phyloP scores from a whole-genome alignment of 2,797 vertebrate species.

The Smutsia temminckii region DNA sequence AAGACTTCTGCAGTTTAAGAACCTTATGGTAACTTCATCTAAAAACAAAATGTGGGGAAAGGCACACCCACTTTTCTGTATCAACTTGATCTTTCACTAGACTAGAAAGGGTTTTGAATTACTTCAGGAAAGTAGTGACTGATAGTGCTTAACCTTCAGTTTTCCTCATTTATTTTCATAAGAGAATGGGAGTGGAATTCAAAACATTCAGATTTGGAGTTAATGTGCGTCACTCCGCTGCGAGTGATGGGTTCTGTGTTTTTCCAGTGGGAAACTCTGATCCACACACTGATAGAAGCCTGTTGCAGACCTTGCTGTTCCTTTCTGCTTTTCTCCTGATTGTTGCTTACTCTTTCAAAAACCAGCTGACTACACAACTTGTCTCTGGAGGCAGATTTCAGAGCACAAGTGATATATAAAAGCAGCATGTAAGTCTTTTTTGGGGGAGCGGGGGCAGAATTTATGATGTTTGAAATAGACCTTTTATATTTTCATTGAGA shows the following conservation, averaged over 20 bases:
- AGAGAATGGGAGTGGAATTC: constrained; percentile 81
- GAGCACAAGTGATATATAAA: constrained; percentile 52
- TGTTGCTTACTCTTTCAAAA: constrained; percentile 68
- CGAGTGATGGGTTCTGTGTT: constrained; percentile 75
- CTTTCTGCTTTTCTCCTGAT: constrained; percentile 52
- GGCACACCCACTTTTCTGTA: constrained; percentile 77
- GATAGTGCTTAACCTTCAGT: constrained; percentile 83
- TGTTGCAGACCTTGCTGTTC: constrained; percentile 31
- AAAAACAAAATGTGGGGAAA: constrained; percentile 79
- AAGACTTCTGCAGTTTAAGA: constrained; percentile 73
- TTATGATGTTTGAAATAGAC: constrained; percentile 42
- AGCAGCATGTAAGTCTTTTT: constrained; percentile 52
- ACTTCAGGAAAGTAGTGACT: constrained; percentile 84
- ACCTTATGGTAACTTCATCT: constrained; percentile 73
- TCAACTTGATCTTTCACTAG: constrained; percentile 78
- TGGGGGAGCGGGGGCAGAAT: not conserved
- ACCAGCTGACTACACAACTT: constrained; percentile 59
- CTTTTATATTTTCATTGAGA: constrained; percentile 38
- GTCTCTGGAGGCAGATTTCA: constrained; percentile 56
- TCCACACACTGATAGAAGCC: constrained; percentile 56
- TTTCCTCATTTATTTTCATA: constrained; percentile 85
- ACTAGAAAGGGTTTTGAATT: constrained; percentile 81
- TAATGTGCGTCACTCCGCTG: constrained; percentile 73
- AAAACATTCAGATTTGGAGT: constrained; percentile 80
- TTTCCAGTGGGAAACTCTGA: constrained; percentile 79